Evolutionary conservation across 1,140 invertebrate species (phyloP).

Genomic region (Dreissena rostriformis): DNA sequence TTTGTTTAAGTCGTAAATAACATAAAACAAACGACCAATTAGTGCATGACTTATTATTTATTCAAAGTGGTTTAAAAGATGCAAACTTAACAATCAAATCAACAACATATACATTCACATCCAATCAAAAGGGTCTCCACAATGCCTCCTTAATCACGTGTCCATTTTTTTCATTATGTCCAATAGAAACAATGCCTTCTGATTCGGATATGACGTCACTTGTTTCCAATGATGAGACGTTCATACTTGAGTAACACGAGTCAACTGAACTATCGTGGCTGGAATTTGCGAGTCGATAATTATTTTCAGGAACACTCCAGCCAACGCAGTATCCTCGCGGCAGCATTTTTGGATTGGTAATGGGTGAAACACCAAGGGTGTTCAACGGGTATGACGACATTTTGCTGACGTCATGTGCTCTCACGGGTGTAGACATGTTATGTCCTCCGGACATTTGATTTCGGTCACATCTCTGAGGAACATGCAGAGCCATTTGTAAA

Average conservation of each 20-base stretch:
- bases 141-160: not conserved
- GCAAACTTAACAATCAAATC: too few species aligned
- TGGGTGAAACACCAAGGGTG: not conserved
- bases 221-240: not conserved
- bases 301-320: not conserved
- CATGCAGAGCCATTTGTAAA: not conserved
- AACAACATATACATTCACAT: too few species aligned
- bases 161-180: not conserved
- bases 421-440: constrained; percentile 16
- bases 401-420: not conserved
- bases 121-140: not conserved
- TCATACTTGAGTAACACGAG: not conserved
- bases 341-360: not conserved
- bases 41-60: too few species aligned
- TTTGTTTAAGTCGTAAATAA: too few species aligned
- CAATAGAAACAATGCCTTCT: constrained; percentile 1
- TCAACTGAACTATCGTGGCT: not conserved
- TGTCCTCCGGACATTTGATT: not conserved
- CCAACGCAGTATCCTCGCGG: not conserved
- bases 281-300: not conserved
- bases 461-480: not conserved
- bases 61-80: too few species aligned
- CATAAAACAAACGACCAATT: too few species aligned
- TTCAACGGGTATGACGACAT: not conserved
- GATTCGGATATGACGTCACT: not conserved